Base-by-base conservation (phyloP, 2,113 vertebrate species). In the Lepisosteus osseus region DNA sequence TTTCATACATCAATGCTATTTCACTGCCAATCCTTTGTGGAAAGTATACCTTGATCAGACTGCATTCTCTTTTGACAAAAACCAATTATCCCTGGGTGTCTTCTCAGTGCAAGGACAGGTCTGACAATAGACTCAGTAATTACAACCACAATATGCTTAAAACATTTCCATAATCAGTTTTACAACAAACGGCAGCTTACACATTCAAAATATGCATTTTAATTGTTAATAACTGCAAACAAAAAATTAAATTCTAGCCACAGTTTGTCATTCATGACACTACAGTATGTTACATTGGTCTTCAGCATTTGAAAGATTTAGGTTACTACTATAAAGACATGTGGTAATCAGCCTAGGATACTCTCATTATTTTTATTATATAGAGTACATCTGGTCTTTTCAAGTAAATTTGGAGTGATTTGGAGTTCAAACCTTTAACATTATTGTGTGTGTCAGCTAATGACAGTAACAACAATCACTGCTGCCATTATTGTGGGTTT, bases 401-500 rank as follows among this genome's bases (percentile, higher is more conserved):
- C 54, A 78, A 84, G 84, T 76, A 65, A 78, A 87, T 86, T 83
- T 85, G 72, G 73, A 80, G 63, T 81, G 80, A 87, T 89, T 86
- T 72, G 62, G 77, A 72, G 80, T 83, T 87, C 82, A 84, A 83
- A 76, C 80, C 81, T 84, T 86, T 85, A 74, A 77, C 81, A 70
- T 78, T 80, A 79, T 82, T 83, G 69, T 77, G 73, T 78, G 70
- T 85, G 80, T 78, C 86, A 77, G 76, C 80, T 84, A 82, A 83
- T 79, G 82, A 84, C 79, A 81, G 83, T 78, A 87, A 87, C 84
- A 86, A 86, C 86, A 89, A 86, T 81, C 88, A 86, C 85, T 76
- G 73, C 79, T 81, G 75, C 78, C 79, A 80, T 86, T 85, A 87
- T 86, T 89, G 84, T 11, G 78, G 84, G 77, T 78, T 83, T 86